Evolutionary conservation across 2,113 vertebrate species (phyloP).

Genomic region (Cinclus mexicanus): DNA sequence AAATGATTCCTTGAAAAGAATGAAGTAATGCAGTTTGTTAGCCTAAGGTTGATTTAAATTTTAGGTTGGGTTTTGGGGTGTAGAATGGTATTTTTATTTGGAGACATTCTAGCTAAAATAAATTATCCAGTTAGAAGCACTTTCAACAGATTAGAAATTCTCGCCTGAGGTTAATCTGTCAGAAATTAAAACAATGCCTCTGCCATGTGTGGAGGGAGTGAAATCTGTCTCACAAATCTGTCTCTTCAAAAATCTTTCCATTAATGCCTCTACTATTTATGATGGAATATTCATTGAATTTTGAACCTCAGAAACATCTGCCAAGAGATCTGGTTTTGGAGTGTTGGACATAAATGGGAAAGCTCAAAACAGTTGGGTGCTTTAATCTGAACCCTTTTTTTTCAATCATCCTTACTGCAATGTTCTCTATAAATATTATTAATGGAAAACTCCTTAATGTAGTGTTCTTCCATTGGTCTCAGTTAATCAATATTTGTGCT

Average conservation of each 20-base stretch:
- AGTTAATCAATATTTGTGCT: not conserved
- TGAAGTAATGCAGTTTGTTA: not conserved
- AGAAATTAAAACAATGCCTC: not conserved
- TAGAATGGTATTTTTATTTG: not conserved
- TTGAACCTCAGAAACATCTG: constrained; percentile 3
- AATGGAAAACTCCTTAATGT: not conserved
- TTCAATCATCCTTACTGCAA: not conserved
- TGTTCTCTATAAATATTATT: not conserved
- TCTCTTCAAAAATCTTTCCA: not conserved
- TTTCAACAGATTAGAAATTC: not conserved
- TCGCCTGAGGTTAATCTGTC: not conserved
- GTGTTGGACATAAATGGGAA: not conserved
- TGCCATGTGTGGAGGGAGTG: not conserved
- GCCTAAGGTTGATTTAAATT: not conserved
- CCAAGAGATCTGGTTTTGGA: not conserved
- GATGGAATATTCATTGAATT: not conserved
- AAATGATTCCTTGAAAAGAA: not conserved
- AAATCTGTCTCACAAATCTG: not conserved
- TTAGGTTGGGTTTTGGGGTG: not conserved
- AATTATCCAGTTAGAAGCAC: not conserved
- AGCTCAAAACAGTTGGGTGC: not conserved
- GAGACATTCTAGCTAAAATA: not conserved
- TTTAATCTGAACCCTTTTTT: not conserved
- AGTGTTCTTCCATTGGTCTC: not conserved
- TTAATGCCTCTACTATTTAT: not conserved